These are phyloP conservation scores for Siphamia tubifer DNA, from an alignment of 2,113 vertebrate genomes.

Conservation along the genomic window DNA sequence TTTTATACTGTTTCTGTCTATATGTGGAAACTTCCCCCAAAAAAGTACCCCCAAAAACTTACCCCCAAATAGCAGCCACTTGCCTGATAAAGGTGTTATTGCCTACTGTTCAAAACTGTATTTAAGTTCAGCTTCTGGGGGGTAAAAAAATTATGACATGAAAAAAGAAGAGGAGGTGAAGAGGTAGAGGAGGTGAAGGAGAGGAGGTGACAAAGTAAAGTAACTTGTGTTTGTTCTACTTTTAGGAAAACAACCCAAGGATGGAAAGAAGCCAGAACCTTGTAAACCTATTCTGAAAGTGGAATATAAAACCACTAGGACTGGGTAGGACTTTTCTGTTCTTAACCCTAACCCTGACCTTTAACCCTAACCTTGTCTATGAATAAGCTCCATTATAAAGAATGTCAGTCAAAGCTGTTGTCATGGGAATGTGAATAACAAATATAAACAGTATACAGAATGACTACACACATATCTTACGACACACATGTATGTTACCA, in stretches of 20 bases:
- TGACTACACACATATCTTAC: no score
- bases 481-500: no score
- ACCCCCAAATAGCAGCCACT: no score
- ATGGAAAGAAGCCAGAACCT: conserved; percentile 98
- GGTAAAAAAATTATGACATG: neutral
- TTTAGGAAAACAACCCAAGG: conserved; percentile 98
- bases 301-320: conserved; percentile 97
- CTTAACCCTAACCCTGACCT: no score
- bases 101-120: no score
- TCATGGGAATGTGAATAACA: neutral
- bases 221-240: conserved; percentile 73
- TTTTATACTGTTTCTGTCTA: no score
- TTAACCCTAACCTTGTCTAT: no score
- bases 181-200: conserved; percentile 11
- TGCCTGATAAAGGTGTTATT: no score
- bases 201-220: conserved; percentile 37
- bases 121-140: no score
- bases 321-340: conserved; percentile 89
- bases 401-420: neutral
- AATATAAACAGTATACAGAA: neutral
- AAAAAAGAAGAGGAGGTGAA: conserved; percentile 19
- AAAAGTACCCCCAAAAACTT: no score
- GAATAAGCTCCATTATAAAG: no score
- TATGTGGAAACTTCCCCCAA: no score
- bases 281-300: conserved; percentile 99